Conservation (phyloP, 92 coral and sea anemone genomes). For the Zoanthus sansibaricus region DNA sequence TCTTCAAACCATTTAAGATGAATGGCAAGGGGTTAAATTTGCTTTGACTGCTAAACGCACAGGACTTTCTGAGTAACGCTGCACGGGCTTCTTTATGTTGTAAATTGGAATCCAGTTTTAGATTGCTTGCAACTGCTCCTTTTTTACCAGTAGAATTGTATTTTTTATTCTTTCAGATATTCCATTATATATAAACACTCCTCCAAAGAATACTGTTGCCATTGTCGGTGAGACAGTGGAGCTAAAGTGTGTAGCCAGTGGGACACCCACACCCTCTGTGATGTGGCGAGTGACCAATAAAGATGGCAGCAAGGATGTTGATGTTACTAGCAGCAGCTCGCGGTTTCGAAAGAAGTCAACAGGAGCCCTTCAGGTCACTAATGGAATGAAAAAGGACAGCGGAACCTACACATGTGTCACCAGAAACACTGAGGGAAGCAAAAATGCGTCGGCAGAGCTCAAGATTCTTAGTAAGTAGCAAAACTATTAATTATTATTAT, state of each 20-base stretch:
- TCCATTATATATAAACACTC: constrained; percentile 75
- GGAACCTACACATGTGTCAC: constrained; percentile 79
- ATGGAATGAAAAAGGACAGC: constrained; percentile 62
- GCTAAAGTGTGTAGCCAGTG: constrained; percentile 73
- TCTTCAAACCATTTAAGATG: too few species aligned
- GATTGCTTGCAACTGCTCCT: background rate
- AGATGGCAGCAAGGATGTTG: constrained; percentile 53
- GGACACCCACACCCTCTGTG: constrained; percentile 72
- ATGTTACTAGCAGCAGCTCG: constrained; percentile 50
- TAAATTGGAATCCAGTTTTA: too few species aligned
- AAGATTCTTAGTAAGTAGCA: constrained; percentile 57
- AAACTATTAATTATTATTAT: too few species aligned
- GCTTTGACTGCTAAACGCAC: too few species aligned
- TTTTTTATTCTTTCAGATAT: constrained; percentile 51
- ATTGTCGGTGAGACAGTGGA: constrained; percentile 80
- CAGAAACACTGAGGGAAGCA: constrained; percentile 57
- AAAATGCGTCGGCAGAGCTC: constrained; percentile 73
- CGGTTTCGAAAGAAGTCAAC: constrained; percentile 72
- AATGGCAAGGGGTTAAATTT: too few species aligned
- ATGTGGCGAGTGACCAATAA: constrained; percentile 69
- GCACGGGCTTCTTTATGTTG: too few species aligned
- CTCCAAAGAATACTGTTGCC: constrained; percentile 74
- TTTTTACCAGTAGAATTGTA: background rate
- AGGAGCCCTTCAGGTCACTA: constrained; percentile 76
- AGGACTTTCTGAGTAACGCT: too few species aligned